Evolutionary conservation across 1,140 invertebrate genomes (phyloP), one percentile per base, ranked within the genome.

Genomic region (Daktulosphaira vitifoliae): DNA sequence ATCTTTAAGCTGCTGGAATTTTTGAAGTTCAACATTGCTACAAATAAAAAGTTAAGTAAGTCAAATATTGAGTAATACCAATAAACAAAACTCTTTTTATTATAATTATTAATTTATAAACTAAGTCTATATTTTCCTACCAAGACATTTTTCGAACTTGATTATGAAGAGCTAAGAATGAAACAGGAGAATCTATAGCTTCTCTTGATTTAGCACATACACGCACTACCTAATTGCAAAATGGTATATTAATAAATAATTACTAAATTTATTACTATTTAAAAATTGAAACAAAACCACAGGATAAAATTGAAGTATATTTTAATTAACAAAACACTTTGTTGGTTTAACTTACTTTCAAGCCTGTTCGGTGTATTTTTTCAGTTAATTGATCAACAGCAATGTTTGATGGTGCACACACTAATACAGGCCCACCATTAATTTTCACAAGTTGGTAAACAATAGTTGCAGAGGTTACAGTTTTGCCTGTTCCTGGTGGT

Each of bases 321-420:
- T n/a, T n/a, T n/a, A n/a, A n/a, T n/a, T n/a, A n/a, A n/a, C n/a
- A n/a, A n/a, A n/a, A n/a, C n/a, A n/a, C n/a, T n/a, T n/a, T n/a
- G n/a, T n/a, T 11, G 39, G 16, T 18, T n/a, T 5, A 18, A 37
- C 20, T 15, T 62, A 62, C 77, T 78, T 98, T 99, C 13, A 99
- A 78, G 44, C 96, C 96, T 18, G 96, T 99, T 69, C 87, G 84
- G 74, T 99, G 96, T 51, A 99, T 98, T 76, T 99, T 99, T 76
- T 99, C 96, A 0, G 96, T 98, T 2, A 99, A 78, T 73, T 99
- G 97, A 77, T 99, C 97, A 0, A 99, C 97, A 46, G 97, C 97
- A 9, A 96, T 99, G 73, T 99, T 99, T 18, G 92, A 96, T 0
- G 97, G 97, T 2, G 96, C 96, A 77, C 96, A 99, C 0, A 99